Evolutionary conservation across 2,888 invertebrate species (phyloP), one percentile per base, ranked within the genome.

Genomic region (Leptinotarsa tumamoca): DNA sequence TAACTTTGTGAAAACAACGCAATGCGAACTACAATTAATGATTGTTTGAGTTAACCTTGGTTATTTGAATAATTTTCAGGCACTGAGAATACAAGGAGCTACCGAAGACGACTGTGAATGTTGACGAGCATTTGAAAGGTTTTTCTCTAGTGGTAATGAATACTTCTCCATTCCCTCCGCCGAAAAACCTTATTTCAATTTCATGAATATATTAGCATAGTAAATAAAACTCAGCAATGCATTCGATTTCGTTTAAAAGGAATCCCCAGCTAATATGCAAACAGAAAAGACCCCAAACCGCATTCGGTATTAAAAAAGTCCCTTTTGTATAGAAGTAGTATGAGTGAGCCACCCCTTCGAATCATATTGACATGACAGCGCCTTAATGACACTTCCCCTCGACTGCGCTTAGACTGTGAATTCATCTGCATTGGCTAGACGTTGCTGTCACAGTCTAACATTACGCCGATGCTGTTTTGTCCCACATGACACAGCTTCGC

Each of bases 281-380:
- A 87, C 86, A 85, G 83, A 82, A 83, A 82, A 83, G 83, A 87
- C 85, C 86, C 87, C 86, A 87, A 87, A 88, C 87, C 87, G 85
- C 87, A 87, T 85, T 84, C 82, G 84, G 84, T 84, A 86, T 85
- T 86, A 87, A 87, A 86, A 87, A 87, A 86, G 84, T 87, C 87
- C 87, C 88, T 87, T 86, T 87, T 87, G 88, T 87, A 86, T 84
- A 84, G 86, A 84, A 85, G 85, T 84, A 83, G 84, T 85, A 83
- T 83, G 85, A 85, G 83, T 83, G 84, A 85, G 84, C 87, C 87
- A 87, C 87, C 88, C 87, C 87, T 86, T 87, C 88, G 87, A 85
- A 88, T 89, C 88, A 88, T 88, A 88, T 89, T 88, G 88, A 88
- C 88, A 88, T 89, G 89, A 89, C 89, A 89, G 88, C 86, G 86